Base-by-base conservation (phyloP, 2,888 invertebrate genomes). In the Lymantria monacha region DNA sequence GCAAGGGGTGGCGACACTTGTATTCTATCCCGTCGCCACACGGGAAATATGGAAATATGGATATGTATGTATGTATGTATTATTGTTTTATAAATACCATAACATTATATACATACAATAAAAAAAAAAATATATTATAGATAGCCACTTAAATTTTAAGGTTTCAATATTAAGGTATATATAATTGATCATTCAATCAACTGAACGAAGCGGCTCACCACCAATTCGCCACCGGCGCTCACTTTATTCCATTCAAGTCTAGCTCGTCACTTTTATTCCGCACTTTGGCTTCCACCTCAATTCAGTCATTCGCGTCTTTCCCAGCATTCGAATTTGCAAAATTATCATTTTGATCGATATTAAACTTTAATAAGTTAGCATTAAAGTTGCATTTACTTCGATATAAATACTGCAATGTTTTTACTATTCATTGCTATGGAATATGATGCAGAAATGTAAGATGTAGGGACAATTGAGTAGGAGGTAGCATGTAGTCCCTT, bases 391-490 rank as follows among this genome's bases (percentile, higher is more conserved):
- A 56, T 73, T 73, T 54, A 42, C 41, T 13, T 58, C 61, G 70
- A 0, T 49, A 0, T 1, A 51, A 56, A 9, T 10, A 33, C 79
- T 78, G 83, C 80, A 84, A 79, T 87, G 84, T 88, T 88, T 88
- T 87, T 86, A 83, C 81, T 87, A 87, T 87, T 86, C 86, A 86
- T 88, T 85, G 85, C 86, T 76, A 76, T 77, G 74, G 84, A 87
- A 89, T 88, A 87, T 89, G 89, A 88, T 86, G 87, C 83, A 87
- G 85, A 84, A 87, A 87, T 89, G 83, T 86, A 85, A 90, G 87
- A 87, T 83, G 86, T 84, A 81, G 86, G 81, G 86, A 89, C 89
- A 87, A 87, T 88, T 85, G 87, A 81, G 82, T 77, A 69, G 78
- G 47, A 44, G 53, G 57, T 74, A 69, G 78, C 76, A 79, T 74